A percentile compares a stretch with the other conserved stretches of the same genome.
These are phyloP conservation scores for Hyposmocoma kahamanoa DNA, from an alignment of 1,140 invertebrate genomes.

Conservation along the genomic window DNA sequence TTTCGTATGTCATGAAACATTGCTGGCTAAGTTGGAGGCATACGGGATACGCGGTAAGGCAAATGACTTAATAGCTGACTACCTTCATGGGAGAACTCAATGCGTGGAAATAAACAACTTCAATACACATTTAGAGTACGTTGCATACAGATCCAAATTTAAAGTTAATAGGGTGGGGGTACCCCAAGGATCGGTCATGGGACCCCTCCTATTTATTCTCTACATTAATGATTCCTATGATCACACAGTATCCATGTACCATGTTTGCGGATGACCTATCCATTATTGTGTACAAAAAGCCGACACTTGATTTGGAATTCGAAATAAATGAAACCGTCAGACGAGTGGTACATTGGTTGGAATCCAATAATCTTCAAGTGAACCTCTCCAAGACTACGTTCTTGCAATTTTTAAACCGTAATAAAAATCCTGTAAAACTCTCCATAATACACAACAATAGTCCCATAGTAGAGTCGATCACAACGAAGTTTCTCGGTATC, in stretches of 20 bases:
- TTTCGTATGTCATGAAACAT: slow-evolving; percentile 4
- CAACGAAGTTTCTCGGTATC: no score
- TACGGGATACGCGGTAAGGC: slow-evolving; percentile 5
- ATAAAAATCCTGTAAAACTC: not conserved
- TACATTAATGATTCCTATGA: slow-evolving; percentile 7
- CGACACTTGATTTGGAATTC: not conserved
- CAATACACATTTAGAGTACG: not conserved
- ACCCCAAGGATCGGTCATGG: slow-evolving; percentile 5
- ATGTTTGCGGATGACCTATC: slow-evolving; percentile 6
- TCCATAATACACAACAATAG: not conserved
- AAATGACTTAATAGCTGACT: not conserved
- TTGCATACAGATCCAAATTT: not conserved
- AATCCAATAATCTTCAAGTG: not conserved
- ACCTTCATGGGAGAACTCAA: slow-evolving; percentile 6
- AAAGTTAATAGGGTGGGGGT: slow-evolving; percentile 6
- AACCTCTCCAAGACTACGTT: slow-evolving; percentile 1
- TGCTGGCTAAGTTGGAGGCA: not conserved
- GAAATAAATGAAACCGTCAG: not conserved
- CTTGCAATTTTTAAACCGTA: slow-evolving; percentile 4
- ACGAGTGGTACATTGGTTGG: not conserved
- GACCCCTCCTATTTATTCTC: slow-evolving; percentile 4
- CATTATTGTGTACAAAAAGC: not conserved
- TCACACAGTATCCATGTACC: slow-evolving; percentile 1
- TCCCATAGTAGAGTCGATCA: no score
- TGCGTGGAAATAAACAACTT: slow-evolving; percentile 3